phyloP scores from a whole-genome alignment of 2,888 invertebrate species.

The Aphidoletes aphidimyza region DNA sequence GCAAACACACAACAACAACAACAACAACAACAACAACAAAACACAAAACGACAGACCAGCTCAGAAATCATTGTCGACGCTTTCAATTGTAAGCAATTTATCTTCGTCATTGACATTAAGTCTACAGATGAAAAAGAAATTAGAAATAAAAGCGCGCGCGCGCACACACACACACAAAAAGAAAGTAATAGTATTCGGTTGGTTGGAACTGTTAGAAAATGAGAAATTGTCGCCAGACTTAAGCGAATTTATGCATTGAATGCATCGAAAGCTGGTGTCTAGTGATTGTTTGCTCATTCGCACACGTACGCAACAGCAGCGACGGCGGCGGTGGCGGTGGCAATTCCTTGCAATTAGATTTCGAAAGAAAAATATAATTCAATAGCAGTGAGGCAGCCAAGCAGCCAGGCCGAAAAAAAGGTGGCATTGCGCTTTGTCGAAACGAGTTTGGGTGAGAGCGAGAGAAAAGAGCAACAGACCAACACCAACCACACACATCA shows the following conservation, averaged over 20 bases:
- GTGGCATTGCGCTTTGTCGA: neutral
- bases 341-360: neutral
- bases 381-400: neutral
- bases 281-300: no score
- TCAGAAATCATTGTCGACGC: neutral
- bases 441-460: neutral
- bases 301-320: no score
- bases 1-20: no score
- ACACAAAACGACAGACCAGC: neutral
- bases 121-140: neutral
- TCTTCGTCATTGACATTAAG: neutral
- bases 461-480: neutral
- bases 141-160: neutral
- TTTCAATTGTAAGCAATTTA: neutral
- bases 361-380: neutral
- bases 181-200: neutral
- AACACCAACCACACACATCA: neutral
- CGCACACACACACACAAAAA: neutral
- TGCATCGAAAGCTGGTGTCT: neutral
- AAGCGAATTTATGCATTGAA: neutral
- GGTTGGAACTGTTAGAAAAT: neutral
- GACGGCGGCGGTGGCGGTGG: no score
- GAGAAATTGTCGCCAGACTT: conserved; percentile 26
- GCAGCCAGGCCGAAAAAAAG: neutral
- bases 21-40: neutral